Evolutionary conservation across 2,113 vertebrate genomes (phyloP).

Genomic region (Pedionomus torquatus): DNA sequence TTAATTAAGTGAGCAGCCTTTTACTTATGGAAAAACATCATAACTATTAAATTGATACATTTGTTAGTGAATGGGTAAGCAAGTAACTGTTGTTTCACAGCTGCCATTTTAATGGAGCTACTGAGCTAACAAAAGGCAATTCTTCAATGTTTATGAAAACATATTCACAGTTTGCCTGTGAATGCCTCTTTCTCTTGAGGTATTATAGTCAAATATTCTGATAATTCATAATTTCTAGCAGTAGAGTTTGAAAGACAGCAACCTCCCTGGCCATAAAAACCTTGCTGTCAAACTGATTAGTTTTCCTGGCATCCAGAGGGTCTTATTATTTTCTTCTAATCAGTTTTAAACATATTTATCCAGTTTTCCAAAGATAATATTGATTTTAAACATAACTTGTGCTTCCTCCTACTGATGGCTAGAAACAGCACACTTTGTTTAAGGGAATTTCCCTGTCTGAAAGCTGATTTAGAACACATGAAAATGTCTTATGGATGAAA

Average conservation of each 20-base stretch:
- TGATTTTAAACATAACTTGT: not conserved
- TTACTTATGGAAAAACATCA: constrained; percentile 47
- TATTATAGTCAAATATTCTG: not conserved
- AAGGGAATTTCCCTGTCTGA: not conserved
- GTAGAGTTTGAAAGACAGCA: not conserved
- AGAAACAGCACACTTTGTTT: not conserved
- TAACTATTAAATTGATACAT: constrained; percentile 46
- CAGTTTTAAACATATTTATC: not conserved
- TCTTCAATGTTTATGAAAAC: constrained; percentile 32
- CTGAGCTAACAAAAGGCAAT: constrained; percentile 26
- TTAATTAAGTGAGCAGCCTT: constrained; percentile 48
- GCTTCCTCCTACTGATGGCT: not conserved
- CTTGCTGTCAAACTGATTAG: not conserved
- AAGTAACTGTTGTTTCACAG: not conserved
- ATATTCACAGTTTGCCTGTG: not conserved
- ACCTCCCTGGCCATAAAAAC: not conserved
- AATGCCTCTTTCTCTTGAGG: not conserved
- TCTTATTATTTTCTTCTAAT: not conserved
- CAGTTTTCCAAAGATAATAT: not conserved
- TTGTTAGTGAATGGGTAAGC: constrained; percentile 55
- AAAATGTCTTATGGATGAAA: not conserved
- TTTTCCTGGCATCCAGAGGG: not conserved
- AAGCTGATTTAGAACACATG: not conserved
- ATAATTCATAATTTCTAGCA: constrained; percentile 6
- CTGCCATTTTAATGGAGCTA: not conserved